Evolutionary conservation across 37 sponge, comb jelly and placozoan species (phyloP), one percentile per base, ranked within the genome.

Genomic region (Axinella damicornis): DNA sequence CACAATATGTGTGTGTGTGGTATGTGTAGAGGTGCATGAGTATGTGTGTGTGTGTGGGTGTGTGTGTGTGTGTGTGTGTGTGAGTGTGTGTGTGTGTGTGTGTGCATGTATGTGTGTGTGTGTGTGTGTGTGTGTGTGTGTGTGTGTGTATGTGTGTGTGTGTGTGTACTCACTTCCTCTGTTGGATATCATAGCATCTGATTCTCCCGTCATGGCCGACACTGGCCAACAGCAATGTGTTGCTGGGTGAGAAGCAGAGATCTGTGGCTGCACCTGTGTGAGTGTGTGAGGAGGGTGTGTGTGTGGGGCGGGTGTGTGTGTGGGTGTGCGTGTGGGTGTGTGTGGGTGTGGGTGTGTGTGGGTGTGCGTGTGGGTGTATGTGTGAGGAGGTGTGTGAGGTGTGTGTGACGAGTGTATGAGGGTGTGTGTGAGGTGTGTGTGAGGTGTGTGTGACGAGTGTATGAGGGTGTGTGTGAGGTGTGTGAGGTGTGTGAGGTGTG

Each of bases 211-310:
- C 94, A 39, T 57, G 32, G 0, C 94, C 94, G 53, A 80, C 83
- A 77, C 90, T 94, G 40, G 87, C 77, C 80, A 94, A 66, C 38
- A 94, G 65, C 75, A 89, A 79, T 0, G 83, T 81, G 72, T 94
- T 94, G 84, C 82, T 89, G 25, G 90, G 91, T n/a, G 94, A 86
- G 83, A 94, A 94, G 79, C 87, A 79, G 53, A 90, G 54, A 24
- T 85, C 87, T 2, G 83, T 77, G 15, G 91, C 94, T 31, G 73
- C 32, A 62, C 70, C 89, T 89, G 55, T 46, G 46, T 46, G 46
- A 46, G 46, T 4, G 46, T 46, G 46, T 46, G 46, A 46, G 9
- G 6, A 46, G 46, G 46, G 46, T 46, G 46, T 46, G 46, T 46
- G 46, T n/a, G n/a, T n/a, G 46, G 46, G 4, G 46, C 9, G 46